Evolutionary conservation across 35 echinoderm and acorn worm species (phyloP), one percentile per base, ranked within the genome.

Genomic region (Stichopus chloronotus): DNA sequence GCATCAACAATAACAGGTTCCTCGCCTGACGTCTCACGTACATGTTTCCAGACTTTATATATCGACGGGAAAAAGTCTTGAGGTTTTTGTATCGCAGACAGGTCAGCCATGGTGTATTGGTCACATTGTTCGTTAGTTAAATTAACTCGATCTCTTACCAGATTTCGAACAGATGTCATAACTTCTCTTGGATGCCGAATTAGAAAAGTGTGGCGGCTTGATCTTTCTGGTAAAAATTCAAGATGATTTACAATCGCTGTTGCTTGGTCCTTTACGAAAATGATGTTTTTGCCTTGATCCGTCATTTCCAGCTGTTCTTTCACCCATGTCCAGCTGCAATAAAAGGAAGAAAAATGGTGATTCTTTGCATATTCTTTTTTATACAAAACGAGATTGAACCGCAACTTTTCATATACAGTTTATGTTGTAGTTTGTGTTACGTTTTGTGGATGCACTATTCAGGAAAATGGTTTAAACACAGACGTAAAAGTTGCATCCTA

Each of bases 101-200:
- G 30, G 30, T 43, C 30, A 43, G 30, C 30, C 30, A 43, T 43
- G 3, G 30, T 43, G 30, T 43, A 43, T 43, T 43, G 30, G 0
- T 43, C 30, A 43, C 30, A 43, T 43, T 43, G 30, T 43, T 43
- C 3, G 30, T 43, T 43, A 43, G 30, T 43, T 43, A 43, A 43
- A 43, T 43, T 43, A 43, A 43, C 30, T 43, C 30, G 30, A 43
- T 43, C 30, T 43, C 30, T 43, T 1, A 43, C 30, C 30, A 43
- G 30, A 43, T 43, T 43, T 43, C 30, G 30, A 43, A 43, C 30
- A 43, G 77, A 79, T 9, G 77, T 6, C 14, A 19, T 19, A 5
- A 79, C 22, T 81, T 81, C 78, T 8, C 13, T 52, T 6, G 78
- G 53, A 81, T 81, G 78, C 8, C 78, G 78, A 81, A 81, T 81